Percentiles rank a stretch among this genome's conserved stretches.
phyloP scores from a whole-genome alignment of 2,113 vertebrate species.

The Neopipo cinnamomea region DNA sequence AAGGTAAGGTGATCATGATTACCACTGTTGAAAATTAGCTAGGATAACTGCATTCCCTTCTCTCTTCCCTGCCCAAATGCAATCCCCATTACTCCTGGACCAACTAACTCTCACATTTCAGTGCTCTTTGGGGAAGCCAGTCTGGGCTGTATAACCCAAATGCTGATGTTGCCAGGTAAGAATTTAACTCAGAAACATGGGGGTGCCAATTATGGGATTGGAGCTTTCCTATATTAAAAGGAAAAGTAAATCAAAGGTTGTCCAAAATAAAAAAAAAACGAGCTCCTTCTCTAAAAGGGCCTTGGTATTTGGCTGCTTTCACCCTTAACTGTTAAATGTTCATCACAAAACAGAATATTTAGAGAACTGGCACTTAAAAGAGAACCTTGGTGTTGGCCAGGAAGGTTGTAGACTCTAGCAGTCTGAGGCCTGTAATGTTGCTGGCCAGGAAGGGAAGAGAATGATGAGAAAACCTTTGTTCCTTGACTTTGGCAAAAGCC shows the following conservation, averaged over 20 bases:
- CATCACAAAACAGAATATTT: neutral
- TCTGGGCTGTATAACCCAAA: neutral
- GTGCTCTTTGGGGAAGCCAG: neutral
- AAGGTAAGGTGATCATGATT: neutral
- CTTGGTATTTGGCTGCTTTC: neutral
- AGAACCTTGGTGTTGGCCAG: neutral
- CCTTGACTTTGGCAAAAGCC: slow-evolving; percentile 28
- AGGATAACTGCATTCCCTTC: neutral
- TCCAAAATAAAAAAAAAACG: neutral
- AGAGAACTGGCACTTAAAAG: neutral
- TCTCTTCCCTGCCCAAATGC: neutral
- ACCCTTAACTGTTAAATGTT: neutral
- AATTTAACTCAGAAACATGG: neutral
- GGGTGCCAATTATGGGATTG: neutral
- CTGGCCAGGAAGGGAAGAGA: neutral
- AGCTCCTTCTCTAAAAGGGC: neutral
- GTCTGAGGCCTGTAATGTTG: neutral
- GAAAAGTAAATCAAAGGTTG: neutral
- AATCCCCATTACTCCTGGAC: neutral
- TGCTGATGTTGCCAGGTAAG: neutral
- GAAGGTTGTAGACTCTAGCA: neutral
- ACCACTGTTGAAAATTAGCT: neutral
- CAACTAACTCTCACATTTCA: neutral
- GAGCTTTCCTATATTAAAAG: neutral
- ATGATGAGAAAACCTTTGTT: slow-evolving; percentile 16